These are phyloP conservation scores for Empidonax alnorum DNA, from an alignment of 2,113 vertebrate species.

Conservation along the genomic window DNA sequence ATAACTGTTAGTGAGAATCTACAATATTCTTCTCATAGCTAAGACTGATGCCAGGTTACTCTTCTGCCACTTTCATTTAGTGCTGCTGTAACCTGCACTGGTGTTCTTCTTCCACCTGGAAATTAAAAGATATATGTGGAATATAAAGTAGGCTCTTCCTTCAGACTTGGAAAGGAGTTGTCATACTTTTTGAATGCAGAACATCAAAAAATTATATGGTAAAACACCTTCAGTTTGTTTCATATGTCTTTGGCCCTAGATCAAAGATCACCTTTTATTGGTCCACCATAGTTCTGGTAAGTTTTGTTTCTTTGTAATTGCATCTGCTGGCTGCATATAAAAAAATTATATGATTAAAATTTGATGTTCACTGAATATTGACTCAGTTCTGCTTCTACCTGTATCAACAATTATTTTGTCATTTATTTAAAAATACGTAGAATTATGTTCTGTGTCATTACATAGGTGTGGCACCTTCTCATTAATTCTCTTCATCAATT, in stretches of 20 bases:
- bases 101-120: neutral
- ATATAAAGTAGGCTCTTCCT: neutral
- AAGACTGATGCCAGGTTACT: neutral
- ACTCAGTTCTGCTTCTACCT: neutral
- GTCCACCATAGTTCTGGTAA: fast-evolving
- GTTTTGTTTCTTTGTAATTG: neutral
- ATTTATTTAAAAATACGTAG: neutral
- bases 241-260: neutral
- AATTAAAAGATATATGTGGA: neutral
- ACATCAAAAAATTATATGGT: neutral
- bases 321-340: neutral
- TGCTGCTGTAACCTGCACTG: neutral
- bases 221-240: neutral
- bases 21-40: neutral
- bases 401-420: neutral
- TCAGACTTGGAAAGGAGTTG: neutral
- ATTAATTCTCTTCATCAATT: neutral
- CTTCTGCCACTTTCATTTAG: neutral
- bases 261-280: neutral
- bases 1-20: neutral
- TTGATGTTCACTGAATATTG: neutral
- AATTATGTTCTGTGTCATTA: neutral
- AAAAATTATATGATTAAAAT: neutral
- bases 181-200: neutral
- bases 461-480: neutral